Evolutionary conservation across 2,113 vertebrate genomes (phyloP), one percentile per base, ranked within the genome.

Genomic region (Carassius auratus): DNA sequence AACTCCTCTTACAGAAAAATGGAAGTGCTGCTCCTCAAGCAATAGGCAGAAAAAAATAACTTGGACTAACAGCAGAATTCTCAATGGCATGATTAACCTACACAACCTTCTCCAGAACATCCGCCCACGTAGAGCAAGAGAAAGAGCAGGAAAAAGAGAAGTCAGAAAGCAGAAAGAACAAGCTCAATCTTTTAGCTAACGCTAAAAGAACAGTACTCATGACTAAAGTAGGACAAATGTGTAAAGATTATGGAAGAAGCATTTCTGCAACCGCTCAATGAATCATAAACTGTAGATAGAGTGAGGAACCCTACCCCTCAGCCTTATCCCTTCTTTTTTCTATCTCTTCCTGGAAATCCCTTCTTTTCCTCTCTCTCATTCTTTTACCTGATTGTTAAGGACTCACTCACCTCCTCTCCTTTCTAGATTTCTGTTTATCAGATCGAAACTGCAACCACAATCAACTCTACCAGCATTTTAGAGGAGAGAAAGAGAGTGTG

Each of bases 31-130:
- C 55, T 71, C 76, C 45, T 64, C 71, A 75, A 84, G 74, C 19
- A 75, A 50, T 55, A 59, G 23, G 50, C 23, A 66, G 12, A 75
- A 15, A 50, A 33, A 78, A 42, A 64, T 1, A 87, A 79, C 57
- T 55, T 84, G 76, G 75, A 69, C 81, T 38, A 81, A 64, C 38
- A 48, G n/a, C 45, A 9, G 48, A 68, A 59, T 68, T 55, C 30
- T 83, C 82, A 66, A 14, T 42, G 57, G 76, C 45, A 45, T 26
- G 66, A 76, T 87, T 81, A 87, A 75, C 76, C 82, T 57, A 36
- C 30, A 42, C 71, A 38, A 57, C 83, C 69, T 76, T 66, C 33
- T 85, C 48, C 3, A 68, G 52, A 38, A 21, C 33, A 52, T 79
- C 76, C 38, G 42, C 30, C 64, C 52, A 61, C 66, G 62, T 9